These are phyloP conservation scores for Urosaurus nigricauda DNA, from an alignment of 2,797 vertebrate genomes.

Conservation along the genomic window DNA sequence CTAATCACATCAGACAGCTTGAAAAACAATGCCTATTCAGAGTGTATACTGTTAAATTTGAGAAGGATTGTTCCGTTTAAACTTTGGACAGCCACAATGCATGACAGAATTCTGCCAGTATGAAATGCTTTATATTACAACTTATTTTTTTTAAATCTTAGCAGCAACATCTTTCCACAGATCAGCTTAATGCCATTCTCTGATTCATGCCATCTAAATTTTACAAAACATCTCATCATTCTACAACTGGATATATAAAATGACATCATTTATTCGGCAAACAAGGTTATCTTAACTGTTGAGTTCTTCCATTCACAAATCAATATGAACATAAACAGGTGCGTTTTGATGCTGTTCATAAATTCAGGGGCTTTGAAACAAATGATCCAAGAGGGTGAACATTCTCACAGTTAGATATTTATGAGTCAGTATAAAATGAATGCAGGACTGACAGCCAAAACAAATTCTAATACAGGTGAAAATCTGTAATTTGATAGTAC, in stretches of 20 bases:
- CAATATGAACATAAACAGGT: not conserved
- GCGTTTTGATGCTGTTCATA: not conserved
- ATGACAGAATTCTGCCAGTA: not conserved
- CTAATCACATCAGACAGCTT: too few species aligned
- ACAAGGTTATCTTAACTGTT: slow-evolving; percentile 23
- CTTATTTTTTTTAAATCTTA: not conserved
- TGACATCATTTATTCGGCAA: not conserved
- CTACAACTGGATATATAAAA: not conserved
- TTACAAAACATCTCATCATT: too few species aligned
- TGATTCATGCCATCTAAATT: not conserved
- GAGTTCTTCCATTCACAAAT: not conserved
- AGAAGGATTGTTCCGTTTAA: not conserved
- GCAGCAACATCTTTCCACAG: not conserved
- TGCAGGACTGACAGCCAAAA: not conserved
- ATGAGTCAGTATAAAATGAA: not conserved
- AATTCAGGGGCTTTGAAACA: not conserved
- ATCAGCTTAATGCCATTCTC: not conserved
- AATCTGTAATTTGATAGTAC: not conserved
- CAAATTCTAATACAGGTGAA: not conserved
- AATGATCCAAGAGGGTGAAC: fast-evolving
- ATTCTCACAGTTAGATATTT: not conserved
- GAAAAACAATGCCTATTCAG: not conserved
- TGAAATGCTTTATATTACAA: not conserved
- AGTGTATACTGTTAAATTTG: not conserved
- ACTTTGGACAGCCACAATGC: not conserved